Base-by-base conservation (phyloP, 2,888 invertebrate species). In the Temnothorax rugatulus region DNA sequence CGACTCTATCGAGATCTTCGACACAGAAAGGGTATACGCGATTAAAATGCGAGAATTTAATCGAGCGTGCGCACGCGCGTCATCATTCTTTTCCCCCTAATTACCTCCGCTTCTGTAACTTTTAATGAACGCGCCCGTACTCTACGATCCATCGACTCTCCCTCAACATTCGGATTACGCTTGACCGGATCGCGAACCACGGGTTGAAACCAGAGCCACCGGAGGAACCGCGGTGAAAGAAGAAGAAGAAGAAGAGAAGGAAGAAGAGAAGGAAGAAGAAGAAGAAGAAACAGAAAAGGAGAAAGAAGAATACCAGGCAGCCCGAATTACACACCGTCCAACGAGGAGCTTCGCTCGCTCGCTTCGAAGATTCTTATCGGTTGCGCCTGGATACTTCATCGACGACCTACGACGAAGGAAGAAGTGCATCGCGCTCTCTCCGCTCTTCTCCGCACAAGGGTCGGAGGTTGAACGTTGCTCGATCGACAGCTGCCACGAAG, bases 401-500 rank as follows among this genome's bases (percentile, higher is more conserved):
- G 88, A 84, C 84, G 86, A 90, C 86, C 89, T 77, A 88, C 87
- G 89, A 89, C 83, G 89, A 41, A 77, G 85, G n/a, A 3, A 34
- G 83, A 44, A 69, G 84, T 76, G 68, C 54, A 83, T 69, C 73
- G 81, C 50, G 64, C 29, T 52, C 57, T 52, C 57, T 64, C 75
- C 77, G 61, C 61, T 75, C 84, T 66, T 9, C 86, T 64, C 50
- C 71, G 25, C 44, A 4, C 73, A 84, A 86, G 83, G 90, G 90
- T 90, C 90, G 90, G 68, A 90, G 90, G 90, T 90, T 88, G 90
- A 90, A 85, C 88, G 68, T 68, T 77, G 84, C 84, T 84, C 90
- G 90, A 90, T 90, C 90, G 90, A 90, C 90, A 90, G 90, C 90
- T 90, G 90, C 90, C 89, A 90, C 84, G 85, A 68, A 89, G 84